Base-by-base conservation (phyloP, 2,888 invertebrate genomes). In the Metalampra italica region DNA sequence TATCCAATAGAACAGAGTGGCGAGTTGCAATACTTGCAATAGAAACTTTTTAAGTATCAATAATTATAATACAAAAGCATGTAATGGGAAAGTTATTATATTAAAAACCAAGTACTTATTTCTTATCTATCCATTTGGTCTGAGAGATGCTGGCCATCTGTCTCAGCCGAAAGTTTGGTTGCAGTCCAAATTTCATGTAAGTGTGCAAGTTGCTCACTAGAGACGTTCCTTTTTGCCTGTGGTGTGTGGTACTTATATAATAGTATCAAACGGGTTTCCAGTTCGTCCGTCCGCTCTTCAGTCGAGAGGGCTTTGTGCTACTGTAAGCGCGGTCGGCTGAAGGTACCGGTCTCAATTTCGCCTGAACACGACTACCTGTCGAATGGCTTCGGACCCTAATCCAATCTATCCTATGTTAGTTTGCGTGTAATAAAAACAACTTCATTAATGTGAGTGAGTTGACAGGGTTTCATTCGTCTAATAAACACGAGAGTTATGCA, bases 111-210 rank as follows among this genome's bases (percentile, higher is more conserved):
- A n/a, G 36, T n/a, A n/a, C n/a, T 36, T n/a, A 36, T 36, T 36
- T n/a, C 36, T 36, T 36, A 36, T 36, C 36, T 51, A 50, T 43
- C 55, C 53, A 50, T 53, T 53, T 51, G 43, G 46, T 45, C 46
- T 55, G 55, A 55, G 51, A 49, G 42, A 49, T 49, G 49, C 36
- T 49, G 29, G 40, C 49, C 42, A 49, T 49, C 41, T 49, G 42
- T 49, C 45, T 42, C 42, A 29, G 30, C 37, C 42, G n/a, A 37
- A 36, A 38, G 45, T 49, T 49, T 45, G 45, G 42, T 45, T 36
- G 34, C 41, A 29, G 41, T 22, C 45, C 45, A 45, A 49, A 49
- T 49, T 49, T 45, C 42, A 49, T 45, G 37, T 42, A 49, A 45
- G 37, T 42, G 45, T 49, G 37, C 49, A 49, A 44, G 49, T 36